These are phyloP conservation scores for Caenorhabditis parvicauda DNA, from an alignment of 2,888 invertebrate genomes.

Conservation along the genomic window DNA sequence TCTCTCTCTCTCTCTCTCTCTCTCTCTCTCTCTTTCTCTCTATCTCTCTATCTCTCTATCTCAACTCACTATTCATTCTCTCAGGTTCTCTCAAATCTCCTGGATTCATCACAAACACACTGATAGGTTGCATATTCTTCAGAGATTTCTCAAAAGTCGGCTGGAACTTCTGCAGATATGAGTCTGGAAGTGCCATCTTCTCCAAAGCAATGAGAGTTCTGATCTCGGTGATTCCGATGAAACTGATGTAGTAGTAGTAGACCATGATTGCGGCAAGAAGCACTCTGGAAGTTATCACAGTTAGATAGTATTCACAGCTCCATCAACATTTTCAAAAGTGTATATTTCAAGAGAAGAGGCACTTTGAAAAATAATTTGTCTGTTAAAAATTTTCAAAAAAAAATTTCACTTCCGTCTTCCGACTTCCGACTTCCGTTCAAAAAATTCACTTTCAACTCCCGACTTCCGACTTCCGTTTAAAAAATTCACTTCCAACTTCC, in stretches of 20 bases:
- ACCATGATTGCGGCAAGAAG: constrained; percentile 33
- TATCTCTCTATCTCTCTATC: no score
- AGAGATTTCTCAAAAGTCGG: constrained; percentile 44
- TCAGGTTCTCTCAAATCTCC: constrained; percentile 51
- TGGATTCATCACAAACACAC: constrained; percentile 50
- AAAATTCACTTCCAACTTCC: no score
- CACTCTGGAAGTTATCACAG: constrained; percentile 19
- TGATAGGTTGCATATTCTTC: constrained; percentile 55
- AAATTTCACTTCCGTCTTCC: no score
- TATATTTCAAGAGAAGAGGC: no score
- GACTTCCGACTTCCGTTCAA: no score
- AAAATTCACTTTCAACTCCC: no score
- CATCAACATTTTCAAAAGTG: neutral
- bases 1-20: no score
- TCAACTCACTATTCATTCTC: constrained; percentile 36
- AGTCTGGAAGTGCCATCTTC: constrained; percentile 59
- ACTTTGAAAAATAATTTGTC: neutral
- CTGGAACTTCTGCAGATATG: constrained; percentile 39
- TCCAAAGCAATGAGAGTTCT: constrained; percentile 53
- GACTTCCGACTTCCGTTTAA: no score
- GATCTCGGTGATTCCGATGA: constrained; percentile 41
- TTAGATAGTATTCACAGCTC: neutral
- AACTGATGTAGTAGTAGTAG: constrained; percentile 47
- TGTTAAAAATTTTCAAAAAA: no score
- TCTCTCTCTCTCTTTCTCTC: constrained; percentile 7